A percentile compares a stretch with the other conserved stretches of the same genome.
Evolutionary conservation across 2,888 invertebrate species (phyloP).

Genomic region (Melanostoma scalare): DNA sequence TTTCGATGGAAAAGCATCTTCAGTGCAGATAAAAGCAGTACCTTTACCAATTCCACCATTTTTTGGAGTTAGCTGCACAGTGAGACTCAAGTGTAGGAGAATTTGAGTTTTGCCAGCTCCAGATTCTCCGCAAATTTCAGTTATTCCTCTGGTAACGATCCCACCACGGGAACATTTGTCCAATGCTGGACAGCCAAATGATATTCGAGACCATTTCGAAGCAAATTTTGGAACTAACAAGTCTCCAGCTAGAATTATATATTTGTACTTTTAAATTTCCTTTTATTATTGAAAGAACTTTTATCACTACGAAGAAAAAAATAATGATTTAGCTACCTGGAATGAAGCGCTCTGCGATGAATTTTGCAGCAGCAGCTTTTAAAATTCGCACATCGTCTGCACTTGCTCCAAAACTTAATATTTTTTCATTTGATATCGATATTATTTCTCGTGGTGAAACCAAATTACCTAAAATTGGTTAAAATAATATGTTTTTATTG

Average conservation of each 20-base stretch:
- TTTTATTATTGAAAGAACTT: too few species aligned
- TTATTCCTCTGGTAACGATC: constrained; percentile 86
- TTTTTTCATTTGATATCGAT: constrained; percentile 75
- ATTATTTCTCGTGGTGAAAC: constrained; percentile 77
- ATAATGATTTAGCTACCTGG: constrained; percentile 69
- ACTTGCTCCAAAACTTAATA: constrained; percentile 76
- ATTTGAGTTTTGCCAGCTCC: constrained; percentile 90
- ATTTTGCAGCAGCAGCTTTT: constrained; percentile 80
- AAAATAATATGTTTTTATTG: too few species aligned
- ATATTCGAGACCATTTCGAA: constrained; percentile 78
- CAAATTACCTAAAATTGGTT: constrained; percentile 75
- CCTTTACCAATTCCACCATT: constrained; percentile 84
- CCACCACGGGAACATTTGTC: constrained; percentile 86
- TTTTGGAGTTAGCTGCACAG: constrained; percentile 84
- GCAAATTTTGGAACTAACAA: constrained; percentile 46
- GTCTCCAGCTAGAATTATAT: constrained; percentile 46
- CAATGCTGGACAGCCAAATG: constrained; percentile 84
- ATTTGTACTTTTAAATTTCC: not conserved
- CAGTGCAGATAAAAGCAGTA: constrained; percentile 88
- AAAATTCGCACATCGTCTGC: constrained; percentile 78
- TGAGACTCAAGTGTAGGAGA: constrained; percentile 87
- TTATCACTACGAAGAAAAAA: too few species aligned
- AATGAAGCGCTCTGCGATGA: constrained; percentile 76
- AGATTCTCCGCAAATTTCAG: constrained; percentile 88
- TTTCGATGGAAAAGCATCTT: constrained; percentile 88